phyloP scores from a whole-genome alignment of 2,888 invertebrate species.

The Anaspis maculata region DNA sequence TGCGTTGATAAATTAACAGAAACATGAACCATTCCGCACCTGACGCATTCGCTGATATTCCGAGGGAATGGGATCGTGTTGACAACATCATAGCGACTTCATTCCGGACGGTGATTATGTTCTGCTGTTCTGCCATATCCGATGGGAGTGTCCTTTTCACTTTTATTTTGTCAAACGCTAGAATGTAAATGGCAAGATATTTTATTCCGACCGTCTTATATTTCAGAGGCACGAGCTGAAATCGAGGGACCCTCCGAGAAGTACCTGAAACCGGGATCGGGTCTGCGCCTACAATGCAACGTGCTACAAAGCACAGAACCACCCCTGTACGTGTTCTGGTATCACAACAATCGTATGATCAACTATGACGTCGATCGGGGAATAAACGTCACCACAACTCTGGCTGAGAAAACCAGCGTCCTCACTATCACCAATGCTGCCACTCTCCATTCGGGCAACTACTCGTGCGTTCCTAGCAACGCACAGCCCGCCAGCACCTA shows the following conservation, averaged over 20 bases:
- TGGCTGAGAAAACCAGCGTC: slow-evolving; percentile 60
- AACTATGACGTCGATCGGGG: slow-evolving; percentile 83
- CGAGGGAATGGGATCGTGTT: too few species aligned
- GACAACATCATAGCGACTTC: too few species aligned
- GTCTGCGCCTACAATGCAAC: slow-evolving; percentile 70
- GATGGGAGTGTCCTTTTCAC: too few species aligned
- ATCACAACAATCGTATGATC: slow-evolving; percentile 85
- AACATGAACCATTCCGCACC: too few species aligned
- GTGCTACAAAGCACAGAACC: slow-evolving; percentile 78
- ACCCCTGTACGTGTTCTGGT: slow-evolving; percentile 80
- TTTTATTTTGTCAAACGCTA: too few species aligned
- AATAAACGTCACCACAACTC: slow-evolving; percentile 78
- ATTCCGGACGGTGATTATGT: too few species aligned
- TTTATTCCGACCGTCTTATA: too few species aligned
- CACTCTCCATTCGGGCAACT: slow-evolving; percentile 75
- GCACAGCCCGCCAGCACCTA: slow-evolving; percentile 80
- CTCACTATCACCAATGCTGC: slow-evolving; percentile 51
- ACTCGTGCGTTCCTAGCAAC: slow-evolving; percentile 83
- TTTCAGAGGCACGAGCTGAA: slow-evolving; percentile 74
- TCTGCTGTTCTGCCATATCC: too few species aligned
- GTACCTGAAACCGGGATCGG: slow-evolving; percentile 80
- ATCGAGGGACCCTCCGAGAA: slow-evolving; percentile 81
- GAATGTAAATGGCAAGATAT: too few species aligned
- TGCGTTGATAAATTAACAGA: too few species aligned
- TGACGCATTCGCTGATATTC: too few species aligned